phyloP scores from a whole-genome alignment of 2,113 vertebrate genomes.

The Syngnathoides biaculeatus region DNA sequence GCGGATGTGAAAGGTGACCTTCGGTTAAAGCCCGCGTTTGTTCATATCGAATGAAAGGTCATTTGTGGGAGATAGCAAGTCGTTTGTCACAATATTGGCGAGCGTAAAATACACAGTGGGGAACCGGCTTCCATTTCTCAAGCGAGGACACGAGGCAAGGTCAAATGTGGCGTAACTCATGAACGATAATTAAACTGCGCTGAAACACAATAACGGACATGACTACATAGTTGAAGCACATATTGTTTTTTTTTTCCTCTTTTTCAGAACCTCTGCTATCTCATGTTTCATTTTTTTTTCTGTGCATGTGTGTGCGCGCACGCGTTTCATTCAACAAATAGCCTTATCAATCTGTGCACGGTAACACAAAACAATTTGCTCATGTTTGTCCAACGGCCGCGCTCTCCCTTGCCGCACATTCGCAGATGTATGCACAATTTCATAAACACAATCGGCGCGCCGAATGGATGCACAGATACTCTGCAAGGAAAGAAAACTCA shows the following conservation, averaged over 20 bases:
- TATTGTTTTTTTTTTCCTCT: background rate
- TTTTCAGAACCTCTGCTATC: slow-evolving; percentile 7
- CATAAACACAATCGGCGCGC: slow-evolving; percentile 74
- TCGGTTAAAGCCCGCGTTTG: slow-evolving; percentile 2
- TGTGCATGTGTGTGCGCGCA: background rate
- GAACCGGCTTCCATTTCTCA: slow-evolving; percentile 22
- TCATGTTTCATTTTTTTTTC: slow-evolving; percentile 12
- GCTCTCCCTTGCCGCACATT: slow-evolving; percentile 60
- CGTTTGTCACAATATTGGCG: slow-evolving; percentile 28
- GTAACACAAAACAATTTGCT: slow-evolving; percentile 77
- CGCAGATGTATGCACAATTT: slow-evolving; percentile 75
- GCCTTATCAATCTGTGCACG: slow-evolving; percentile 73
- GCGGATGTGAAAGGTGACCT: background rate
- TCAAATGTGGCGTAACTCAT: slow-evolving; percentile 31
- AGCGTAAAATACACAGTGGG: slow-evolving; percentile 8
- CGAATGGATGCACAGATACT: slow-evolving; percentile 76
- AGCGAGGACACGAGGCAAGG: slow-evolving; percentile 42
- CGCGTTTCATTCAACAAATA: slow-evolving; percentile 55
- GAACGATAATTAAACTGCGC: background rate
- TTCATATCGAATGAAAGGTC: slow-evolving; percentile 17
- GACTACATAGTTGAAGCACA: background rate
- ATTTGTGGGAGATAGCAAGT: slow-evolving; percentile 30
- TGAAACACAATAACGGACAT: background rate
- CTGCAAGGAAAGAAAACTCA: slow-evolving; percentile 57
- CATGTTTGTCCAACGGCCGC: slow-evolving; percentile 76